Evolutionary conservation across 2,113 vertebrate genomes (phyloP), one percentile per base, ranked within the genome.

Genomic region (Dasypus novemcinctus): DNA sequence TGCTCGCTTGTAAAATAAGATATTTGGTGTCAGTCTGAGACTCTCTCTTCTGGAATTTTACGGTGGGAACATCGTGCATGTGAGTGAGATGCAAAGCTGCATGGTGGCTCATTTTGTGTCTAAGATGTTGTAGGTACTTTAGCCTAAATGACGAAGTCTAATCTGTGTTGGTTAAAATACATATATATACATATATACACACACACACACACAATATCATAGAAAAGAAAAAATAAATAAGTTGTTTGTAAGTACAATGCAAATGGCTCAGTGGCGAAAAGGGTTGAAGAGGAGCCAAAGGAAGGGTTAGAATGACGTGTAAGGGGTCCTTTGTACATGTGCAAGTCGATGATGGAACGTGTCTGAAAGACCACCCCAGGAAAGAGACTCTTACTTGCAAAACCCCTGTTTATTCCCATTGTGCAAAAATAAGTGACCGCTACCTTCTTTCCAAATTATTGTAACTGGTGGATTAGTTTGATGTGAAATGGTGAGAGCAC

Each of bases 251-350:
- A 7, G 33, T 69, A 49, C 31, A 46, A 23, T 23, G 49, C 64
- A 59, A 31, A 17, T 25, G 15, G 36, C 6, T 43, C 11, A 13
- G n/a, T 59, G 25, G 5, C 69, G 46, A 41, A 25, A 54, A 57
- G 36, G 23, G 4, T 68, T 33, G 33, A 52, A 25, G 27, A 78
- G 9, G 12, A 54, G 4, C 87, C 20, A 66, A 49, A 46, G 20
- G 54, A 68, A 20, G 33, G 14, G 64, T 85, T 85, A 17, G 27
- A 43, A 69, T 54, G 2, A 17, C 49, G 4, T 25, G 1, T 68
- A 2, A 18, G 8, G 75, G 21, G 20, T 46, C 4, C 5, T 1
- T 68, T 41, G 6, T 10, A 0, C 41, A 4, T 33, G 5, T 33
- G 61, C 52, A 80, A 1, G 57, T 43, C 4, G 21, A 15, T 75